These are phyloP conservation scores for Choloepus didactylus DNA, from an alignment of 2,797 vertebrate species.

Conservation along the genomic window DNA sequence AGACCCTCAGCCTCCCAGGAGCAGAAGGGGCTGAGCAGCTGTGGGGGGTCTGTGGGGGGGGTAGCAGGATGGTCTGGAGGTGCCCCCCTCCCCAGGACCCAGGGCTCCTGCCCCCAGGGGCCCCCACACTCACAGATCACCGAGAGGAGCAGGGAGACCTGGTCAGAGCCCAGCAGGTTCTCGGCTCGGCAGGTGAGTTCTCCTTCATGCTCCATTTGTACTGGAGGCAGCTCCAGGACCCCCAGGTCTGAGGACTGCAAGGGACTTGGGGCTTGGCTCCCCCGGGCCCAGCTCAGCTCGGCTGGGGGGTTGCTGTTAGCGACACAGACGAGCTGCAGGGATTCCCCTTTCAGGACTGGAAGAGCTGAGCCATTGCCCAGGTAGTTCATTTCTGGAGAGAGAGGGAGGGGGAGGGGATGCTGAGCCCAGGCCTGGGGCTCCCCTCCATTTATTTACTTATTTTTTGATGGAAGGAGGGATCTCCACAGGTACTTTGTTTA, in stretches of 20 bases:
- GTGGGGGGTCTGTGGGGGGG: neutral
- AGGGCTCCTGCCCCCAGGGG: rapidly evolving
- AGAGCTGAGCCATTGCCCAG: neutral
- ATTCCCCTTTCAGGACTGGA: conserved; percentile 20
- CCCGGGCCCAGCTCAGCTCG: conserved; percentile 11
- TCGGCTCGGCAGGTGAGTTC: conserved; percentile 68
- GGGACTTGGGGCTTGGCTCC: neutral
- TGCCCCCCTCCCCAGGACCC: neutral
- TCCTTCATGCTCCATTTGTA: conserved; percentile 60
- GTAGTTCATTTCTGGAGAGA: neutral
- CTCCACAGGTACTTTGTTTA: neutral
- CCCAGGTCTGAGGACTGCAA: rapidly evolving
- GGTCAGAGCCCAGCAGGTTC: neutral
- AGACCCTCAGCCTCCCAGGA: neutral
- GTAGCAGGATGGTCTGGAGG: neutral
- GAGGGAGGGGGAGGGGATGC: neutral
- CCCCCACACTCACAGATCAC: conserved; percentile 74
- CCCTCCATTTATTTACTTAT: neutral
- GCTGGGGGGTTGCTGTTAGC: neutral
- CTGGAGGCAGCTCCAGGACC: conserved; percentile 33
- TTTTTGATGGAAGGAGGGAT: neutral
- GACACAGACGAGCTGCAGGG: conserved; percentile 38
- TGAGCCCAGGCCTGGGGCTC: neutral
- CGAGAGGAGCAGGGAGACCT: conserved; percentile 42
- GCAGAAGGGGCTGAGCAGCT: conserved; percentile 46